phyloP scores from a whole-genome alignment of 1,140 invertebrate genomes.

The Cydia amplana region DNA sequence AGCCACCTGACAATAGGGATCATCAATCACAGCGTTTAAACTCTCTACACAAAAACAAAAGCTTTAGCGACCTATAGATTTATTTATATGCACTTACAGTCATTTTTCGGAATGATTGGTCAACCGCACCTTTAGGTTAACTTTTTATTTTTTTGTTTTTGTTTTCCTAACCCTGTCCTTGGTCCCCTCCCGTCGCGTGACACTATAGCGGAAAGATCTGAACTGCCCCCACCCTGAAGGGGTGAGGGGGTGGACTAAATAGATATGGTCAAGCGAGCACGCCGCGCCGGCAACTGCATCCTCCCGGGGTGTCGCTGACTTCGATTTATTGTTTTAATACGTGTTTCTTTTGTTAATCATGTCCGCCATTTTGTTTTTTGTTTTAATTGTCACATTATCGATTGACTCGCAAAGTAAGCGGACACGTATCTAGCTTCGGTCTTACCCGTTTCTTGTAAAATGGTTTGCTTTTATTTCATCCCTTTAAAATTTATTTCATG shows the following conservation, averaged over 20 bases:
- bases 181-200: constrained; percentile 43
- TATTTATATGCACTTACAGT: constrained; percentile 28
- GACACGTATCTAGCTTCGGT: constrained; percentile 46
- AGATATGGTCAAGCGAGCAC: constrained; percentile 62
- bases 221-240: constrained; percentile 54
- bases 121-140: constrained; percentile 26
- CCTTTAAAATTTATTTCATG: constrained; percentile 13
- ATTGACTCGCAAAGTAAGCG: constrained; percentile 46
- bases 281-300: constrained; percentile 20
- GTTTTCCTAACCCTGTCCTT: constrained; percentile 29
- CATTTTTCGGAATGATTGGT: constrained; percentile 20
- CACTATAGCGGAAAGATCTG: constrained; percentile 51
- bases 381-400: constrained; percentile 11
- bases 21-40: constrained; percentile 69
- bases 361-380: constrained; percentile 28
- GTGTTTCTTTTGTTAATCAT: constrained; percentile 33
- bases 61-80: constrained; percentile 22
- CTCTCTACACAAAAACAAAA: constrained; percentile 42
- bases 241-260: constrained; percentile 49
- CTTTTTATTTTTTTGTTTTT: constrained; percentile 32
- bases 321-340: constrained; percentile 45
- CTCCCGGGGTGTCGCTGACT: constrained; percentile 30
- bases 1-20: constrained; percentile 60
- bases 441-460: constrained; percentile 32
- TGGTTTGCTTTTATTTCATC: constrained; percentile 32